Percentiles rank a stretch among this genome's conserved stretches.
These are phyloP conservation scores for Hepsetus odoe DNA, from an alignment of 2,113 vertebrate species.

Conservation along the genomic window DNA sequence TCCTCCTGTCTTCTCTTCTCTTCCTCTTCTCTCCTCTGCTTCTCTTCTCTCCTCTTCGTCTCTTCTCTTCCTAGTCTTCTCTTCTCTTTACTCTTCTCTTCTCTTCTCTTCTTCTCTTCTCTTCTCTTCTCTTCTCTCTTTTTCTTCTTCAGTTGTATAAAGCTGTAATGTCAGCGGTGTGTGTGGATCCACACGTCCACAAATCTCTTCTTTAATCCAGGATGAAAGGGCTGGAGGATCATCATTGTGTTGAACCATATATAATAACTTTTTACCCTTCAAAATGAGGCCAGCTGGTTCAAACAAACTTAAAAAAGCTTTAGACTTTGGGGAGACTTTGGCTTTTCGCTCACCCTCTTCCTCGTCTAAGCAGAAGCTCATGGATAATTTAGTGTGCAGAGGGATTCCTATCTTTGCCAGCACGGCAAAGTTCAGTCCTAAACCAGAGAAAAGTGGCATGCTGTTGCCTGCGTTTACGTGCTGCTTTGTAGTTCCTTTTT, in stretches of 20 bases:
- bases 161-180: not conserved
- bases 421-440: slow-evolving; percentile 39
- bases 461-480: slow-evolving; percentile 24
- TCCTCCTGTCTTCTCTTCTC: not conserved
- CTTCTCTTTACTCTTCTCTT: not conserved
- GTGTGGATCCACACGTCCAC: not conserved
- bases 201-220: slow-evolving; percentile 29
- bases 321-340: not conserved
- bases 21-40: not conserved
- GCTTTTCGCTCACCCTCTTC: not conserved
- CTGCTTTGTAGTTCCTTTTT: slow-evolving; percentile 53
- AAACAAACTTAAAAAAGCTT: slow-evolving; percentile 8
- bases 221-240: slow-evolving; percentile 44
- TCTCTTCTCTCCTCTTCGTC: not conserved
- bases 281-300: slow-evolving; percentile 31
- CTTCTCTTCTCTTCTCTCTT: not conserved
- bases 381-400: slow-evolving; percentile 43
- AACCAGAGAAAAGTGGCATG: slow-evolving; percentile 30
- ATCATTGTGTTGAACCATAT: slow-evolving; percentile 48
- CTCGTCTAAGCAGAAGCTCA: slow-evolving; percentile 50
- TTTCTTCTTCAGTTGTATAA: not conserved
- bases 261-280: slow-evolving; percentile 52
- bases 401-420: slow-evolving; percentile 42
- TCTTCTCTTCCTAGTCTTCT: not conserved
- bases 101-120: not conserved